These are phyloP conservation scores for Sinella curviseta DNA, from an alignment of 1,140 invertebrate genomes.

Conservation along the genomic window DNA sequence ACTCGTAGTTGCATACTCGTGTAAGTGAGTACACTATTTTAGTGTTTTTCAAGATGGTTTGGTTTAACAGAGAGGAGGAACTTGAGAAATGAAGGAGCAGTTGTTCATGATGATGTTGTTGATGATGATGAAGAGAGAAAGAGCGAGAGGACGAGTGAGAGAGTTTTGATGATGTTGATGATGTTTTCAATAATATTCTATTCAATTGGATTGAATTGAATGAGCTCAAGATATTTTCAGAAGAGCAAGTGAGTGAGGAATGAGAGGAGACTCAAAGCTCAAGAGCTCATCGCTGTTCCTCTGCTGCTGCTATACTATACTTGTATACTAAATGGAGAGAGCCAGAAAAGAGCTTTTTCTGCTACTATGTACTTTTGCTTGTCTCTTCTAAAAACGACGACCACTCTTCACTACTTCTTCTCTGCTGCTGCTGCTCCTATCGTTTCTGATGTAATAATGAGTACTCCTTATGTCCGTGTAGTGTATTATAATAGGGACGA, in stretches of 20 bases:
- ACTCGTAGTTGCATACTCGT: background rate
- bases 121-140: too few species aligned
- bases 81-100: background rate
- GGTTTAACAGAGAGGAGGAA: conserved; percentile 1
- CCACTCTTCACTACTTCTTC: background rate
- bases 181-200: conserved; percentile 25
- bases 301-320: too few species aligned
- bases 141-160: background rate
- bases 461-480: background rate
- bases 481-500: conserved; percentile 4
- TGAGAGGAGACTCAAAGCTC: conserved; percentile 25
- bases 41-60: background rate
- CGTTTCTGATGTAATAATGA: conserved; percentile 13
- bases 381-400: too few species aligned
- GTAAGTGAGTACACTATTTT: background rate
- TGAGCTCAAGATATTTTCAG: conserved; percentile 22
- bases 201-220: conserved; percentile 22
- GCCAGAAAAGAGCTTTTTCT: too few species aligned
- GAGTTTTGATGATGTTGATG: background rate
- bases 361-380: background rate
- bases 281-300: conserved; percentile 20
- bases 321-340: too few species aligned
- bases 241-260: conserved; percentile 4
- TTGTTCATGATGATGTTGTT: background rate
- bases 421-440: conserved; percentile 15